Evolutionary conservation across 1,140 invertebrate species (phyloP), one percentile per base, ranked within the genome.

Genomic region (Coptotermes formosanus): DNA sequence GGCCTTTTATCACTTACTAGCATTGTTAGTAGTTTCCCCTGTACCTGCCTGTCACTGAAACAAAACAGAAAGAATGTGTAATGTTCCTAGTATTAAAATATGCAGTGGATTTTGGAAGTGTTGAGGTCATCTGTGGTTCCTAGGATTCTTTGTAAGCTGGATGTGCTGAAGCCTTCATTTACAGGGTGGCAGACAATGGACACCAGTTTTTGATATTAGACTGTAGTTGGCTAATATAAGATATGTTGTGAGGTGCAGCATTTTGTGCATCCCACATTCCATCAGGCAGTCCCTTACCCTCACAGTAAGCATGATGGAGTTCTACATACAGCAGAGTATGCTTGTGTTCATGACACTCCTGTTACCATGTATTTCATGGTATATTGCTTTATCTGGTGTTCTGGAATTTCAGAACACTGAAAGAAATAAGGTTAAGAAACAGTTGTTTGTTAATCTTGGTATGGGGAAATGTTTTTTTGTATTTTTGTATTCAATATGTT

Each of bases 11-110:
- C 52, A 12, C 19, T 21, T 55, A 16, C 19, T 55, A 16, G 52
- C 52, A n/a, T n/a, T 64, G 59, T 75, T 8, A n/a, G 64, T 25
- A 30, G 64, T 75, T 0, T 75, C 3, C 3, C 14, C 64, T 75
- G n/a, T 75, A 75, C n/a, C n/a, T 30, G 64, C 64, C 64, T 75
- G n/a, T 75, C 52, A 55, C 64, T 75, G 64, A 75, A 75, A 75
- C 59, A 64, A n/a, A 64, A n/a, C 14, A 75, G 38, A 38, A 38
- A 55, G 52, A 19, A 25, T 30, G 16, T 30, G 30, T 75, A 75
- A n/a, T 75, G 64, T 75, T 75, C 64, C 25, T 75, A 30, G 64
- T 16, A 14, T 25, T 30, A 75, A 75, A 30, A 55, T 55, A 55
- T 2, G 52, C 21, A 19, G 19, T 12, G 52, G 14, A 19, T 19